Evolutionary conservation across 2,888 invertebrate species (phyloP), one percentile per base, ranked within the genome.

Genomic region (Sarcophaga caerulescens): DNA sequence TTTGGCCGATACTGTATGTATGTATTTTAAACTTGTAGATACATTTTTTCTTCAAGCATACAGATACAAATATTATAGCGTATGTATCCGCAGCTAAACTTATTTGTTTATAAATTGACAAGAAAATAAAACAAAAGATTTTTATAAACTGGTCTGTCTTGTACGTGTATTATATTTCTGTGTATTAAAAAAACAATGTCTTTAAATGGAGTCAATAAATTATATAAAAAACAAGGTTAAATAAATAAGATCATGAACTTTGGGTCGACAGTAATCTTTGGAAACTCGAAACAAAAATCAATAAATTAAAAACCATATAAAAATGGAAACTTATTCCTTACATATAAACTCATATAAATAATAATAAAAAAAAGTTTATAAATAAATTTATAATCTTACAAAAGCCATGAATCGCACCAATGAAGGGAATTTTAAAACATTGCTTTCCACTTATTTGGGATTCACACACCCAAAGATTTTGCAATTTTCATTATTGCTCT

Each of bases 201-300:
- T 76, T 76, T 57, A 76, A 25, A 71, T 25, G 21, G 45, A 83
- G 79, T 76, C 82, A 82, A 85, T 82, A 82, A 78, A 80, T 85
- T 76, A 35, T 2, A 35, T 47, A 10, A 10, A 57, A 85, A 83
- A 82, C 88, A 88, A 89, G 89, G 89, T 87, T 83, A 85, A 87
- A 84, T 66, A 69, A 82, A 79, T 79, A 79, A 88, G 87, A 88
- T 88, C 88, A 85, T 87, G 89, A 88, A 88, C 88, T 87, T 75
- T 85, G 62, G 81, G 68, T 84, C 83, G 65, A 71, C 69, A 71
- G 35, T 60, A 79, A 76, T 78, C 52, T 76, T 63, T 75, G 57
- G 14, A 35, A 75, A 75, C 35, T 59, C 47, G 23, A 60, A 47
- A 71, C 25, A 71, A 57, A 71, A n/a, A 71, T 19, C 52, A n/a